Conservation (phyloP, 2,113 vertebrate genomes). For the Catagonus wagneri region DNA sequence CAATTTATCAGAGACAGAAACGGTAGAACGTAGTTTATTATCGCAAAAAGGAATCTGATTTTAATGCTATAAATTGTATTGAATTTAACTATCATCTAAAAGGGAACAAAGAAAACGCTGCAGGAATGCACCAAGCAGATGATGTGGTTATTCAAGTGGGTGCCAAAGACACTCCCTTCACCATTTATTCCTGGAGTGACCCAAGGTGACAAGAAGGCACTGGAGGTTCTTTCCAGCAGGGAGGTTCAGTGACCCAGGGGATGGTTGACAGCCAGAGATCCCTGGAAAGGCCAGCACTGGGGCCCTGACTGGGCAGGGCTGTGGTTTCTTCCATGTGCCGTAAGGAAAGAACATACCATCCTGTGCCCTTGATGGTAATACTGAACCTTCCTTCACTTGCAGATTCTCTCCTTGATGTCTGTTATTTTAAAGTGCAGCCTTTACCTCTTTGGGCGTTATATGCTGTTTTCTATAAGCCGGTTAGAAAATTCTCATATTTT, state of each 20-base stretch:
- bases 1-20: neutral
- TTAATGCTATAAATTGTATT: conserved; percentile 37
- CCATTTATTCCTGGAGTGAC: neutral
- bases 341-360: neutral
- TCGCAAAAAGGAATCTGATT: conserved; percentile 23
- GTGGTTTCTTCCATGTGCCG: neutral
- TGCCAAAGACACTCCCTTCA: neutral
- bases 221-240: neutral
- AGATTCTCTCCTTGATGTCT: neutral
- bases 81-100: conserved; percentile 3
- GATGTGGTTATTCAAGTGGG: neutral
- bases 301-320: neutral
- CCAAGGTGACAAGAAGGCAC: neutral
- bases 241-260: neutral
- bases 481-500: conserved; percentile 1
- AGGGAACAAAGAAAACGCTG: neutral
- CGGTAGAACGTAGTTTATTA: neutral
- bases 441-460: neutral
- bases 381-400: neutral
- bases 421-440: neutral
- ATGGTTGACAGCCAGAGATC: neutral
- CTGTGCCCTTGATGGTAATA: neutral
- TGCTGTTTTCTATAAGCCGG: neutral
- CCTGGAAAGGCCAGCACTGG: neutral
- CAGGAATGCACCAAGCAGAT: neutral